phyloP scores from a whole-genome alignment of 2,113 vertebrate species.

The rat (Rattus norvegicus) region DNA sequence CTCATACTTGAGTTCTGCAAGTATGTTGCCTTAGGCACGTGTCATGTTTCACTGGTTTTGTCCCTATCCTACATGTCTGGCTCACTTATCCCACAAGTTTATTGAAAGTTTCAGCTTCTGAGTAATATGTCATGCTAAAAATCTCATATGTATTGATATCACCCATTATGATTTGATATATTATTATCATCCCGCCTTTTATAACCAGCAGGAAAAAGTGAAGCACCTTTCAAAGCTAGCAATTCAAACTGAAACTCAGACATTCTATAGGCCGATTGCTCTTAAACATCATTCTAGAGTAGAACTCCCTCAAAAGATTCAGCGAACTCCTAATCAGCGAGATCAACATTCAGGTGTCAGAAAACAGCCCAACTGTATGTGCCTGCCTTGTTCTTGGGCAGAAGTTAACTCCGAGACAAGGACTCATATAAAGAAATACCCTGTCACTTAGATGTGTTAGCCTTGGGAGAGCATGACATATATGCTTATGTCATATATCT shows the following conservation, averaged over 20 bases:
- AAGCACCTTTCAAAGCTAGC: not conserved
- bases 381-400: not conserved
- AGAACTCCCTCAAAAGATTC: not conserved
- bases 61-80: slow-evolving; percentile 13
- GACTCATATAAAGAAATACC: not conserved
- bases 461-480: not conserved
- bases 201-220: not conserved
- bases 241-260: not conserved
- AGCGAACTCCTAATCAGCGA: not conserved
- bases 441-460: not conserved
- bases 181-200: not conserved
- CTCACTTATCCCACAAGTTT: not conserved
- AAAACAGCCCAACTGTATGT: not conserved
- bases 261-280: not conserved
- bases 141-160: not conserved
- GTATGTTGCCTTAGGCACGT: not conserved
- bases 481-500: not conserved
- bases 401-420: slow-evolving; percentile 10
- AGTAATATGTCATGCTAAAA: not conserved
- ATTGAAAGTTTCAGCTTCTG: not conserved
- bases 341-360: not conserved
- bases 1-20: not conserved
- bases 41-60: slow-evolving; percentile 36
- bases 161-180: not conserved
- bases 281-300: not conserved